A percentile compares a stretch with the other conserved stretches of the same genome.
These are phyloP conservation scores for Bathynomus jamesi DNA, from an alignment of 1,140 invertebrate species.

Conservation along the genomic window DNA sequence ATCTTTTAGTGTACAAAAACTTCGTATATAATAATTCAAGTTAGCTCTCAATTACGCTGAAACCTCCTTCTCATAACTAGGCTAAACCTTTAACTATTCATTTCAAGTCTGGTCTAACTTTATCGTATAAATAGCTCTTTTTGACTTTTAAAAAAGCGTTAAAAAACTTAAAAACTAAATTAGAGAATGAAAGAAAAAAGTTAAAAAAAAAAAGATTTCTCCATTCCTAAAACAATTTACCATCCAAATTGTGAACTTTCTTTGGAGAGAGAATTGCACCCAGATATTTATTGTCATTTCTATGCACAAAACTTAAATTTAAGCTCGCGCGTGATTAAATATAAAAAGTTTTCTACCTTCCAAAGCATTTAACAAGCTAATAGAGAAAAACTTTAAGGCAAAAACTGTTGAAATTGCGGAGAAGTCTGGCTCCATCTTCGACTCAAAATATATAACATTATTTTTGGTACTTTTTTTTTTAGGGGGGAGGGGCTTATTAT, in stretches of 20 bases:
- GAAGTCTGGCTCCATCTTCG: background rate
- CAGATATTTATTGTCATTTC: background rate
- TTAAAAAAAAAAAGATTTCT: background rate
- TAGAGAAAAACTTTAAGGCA: background rate
- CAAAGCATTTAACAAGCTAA: conserved; percentile 1
- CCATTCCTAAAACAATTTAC: background rate
- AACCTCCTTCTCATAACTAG: background rate
- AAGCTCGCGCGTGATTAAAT: background rate
- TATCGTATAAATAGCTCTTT: background rate
- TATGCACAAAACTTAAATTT: conserved; percentile 1
- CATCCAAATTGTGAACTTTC: background rate
- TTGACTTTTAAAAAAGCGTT: background rate
- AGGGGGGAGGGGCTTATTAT: no score
- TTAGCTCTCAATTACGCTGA: background rate
- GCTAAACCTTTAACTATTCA: background rate
- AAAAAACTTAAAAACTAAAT: background rate
- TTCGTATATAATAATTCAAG: background rate
- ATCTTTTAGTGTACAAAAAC: no score
- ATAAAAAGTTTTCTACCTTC: background rate
- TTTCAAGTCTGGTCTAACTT: background rate
- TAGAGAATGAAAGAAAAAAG: background rate
- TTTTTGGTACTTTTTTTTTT: background rate
- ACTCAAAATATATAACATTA: background rate
- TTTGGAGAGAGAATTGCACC: background rate
- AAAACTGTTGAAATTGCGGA: background rate